phyloP scores from a whole-genome alignment of 2,113 vertebrate species.

The Paradoxurus hermaphroditus region DNA sequence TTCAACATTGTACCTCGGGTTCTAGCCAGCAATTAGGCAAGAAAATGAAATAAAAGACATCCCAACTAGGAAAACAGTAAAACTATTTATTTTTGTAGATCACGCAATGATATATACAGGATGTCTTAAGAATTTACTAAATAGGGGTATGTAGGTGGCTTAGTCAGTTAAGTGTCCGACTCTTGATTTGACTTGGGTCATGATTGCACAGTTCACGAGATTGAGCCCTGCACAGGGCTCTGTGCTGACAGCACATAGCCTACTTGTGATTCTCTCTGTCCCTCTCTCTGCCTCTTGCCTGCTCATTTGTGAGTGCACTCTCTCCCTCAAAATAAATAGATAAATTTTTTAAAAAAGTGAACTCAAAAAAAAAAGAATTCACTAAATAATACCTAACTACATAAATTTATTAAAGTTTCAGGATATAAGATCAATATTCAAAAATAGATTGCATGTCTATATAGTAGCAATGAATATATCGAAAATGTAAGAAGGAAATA shows the following conservation, averaged over 20 bases:
- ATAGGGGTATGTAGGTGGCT: background rate
- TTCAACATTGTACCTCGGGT: background rate
- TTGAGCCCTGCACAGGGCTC: no score
- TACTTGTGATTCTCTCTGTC: no score
- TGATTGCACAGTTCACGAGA: no score
- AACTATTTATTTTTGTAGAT: background rate
- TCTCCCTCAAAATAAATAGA: no score
- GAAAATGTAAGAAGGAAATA: background rate
- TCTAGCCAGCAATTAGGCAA: background rate
- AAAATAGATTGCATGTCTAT: background rate
- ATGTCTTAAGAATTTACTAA: background rate
- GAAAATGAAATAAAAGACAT: background rate
- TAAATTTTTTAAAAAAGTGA: no score
- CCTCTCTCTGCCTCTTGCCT: no score
- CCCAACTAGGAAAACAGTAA: background rate
- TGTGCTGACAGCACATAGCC: no score
- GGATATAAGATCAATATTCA: background rate
- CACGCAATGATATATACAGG: background rate
- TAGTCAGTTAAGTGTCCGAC: no score
- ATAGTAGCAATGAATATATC: background rate
- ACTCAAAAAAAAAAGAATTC: background rate
- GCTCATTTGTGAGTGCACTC: no score
- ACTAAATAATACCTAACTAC: background rate
- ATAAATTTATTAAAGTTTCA: background rate
- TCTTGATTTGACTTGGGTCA: no score